A percentile compares a stretch with the other conserved stretches of the same genome.
Evolutionary conservation across 2,888 invertebrate species (phyloP).

Genomic region (Lasius platythorax): DNA sequence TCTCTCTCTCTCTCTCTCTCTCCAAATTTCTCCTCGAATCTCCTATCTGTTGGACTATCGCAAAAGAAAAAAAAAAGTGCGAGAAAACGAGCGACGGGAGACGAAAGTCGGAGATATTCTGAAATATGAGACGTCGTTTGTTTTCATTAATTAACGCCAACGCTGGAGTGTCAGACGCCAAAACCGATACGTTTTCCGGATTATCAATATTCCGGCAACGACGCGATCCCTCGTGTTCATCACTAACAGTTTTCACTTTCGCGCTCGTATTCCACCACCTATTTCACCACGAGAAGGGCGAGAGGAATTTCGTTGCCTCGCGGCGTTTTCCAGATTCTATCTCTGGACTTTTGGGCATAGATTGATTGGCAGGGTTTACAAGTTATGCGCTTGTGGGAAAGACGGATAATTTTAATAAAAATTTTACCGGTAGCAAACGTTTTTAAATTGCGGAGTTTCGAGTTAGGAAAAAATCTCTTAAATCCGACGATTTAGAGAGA

Average conservation of each 20-base stretch:
- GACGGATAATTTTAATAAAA: not conserved
- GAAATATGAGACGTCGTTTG: constrained; percentile 72
- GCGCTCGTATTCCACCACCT: constrained; percentile 8
- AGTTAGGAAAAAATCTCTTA: not conserved
- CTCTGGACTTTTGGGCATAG: not conserved
- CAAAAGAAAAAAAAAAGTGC: constrained; percentile 30
- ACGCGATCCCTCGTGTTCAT: not conserved
- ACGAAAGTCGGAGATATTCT: constrained; percentile 61
- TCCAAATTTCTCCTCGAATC: constrained; percentile 29
- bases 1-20: constrained; percentile 16
- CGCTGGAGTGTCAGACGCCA: constrained; percentile 22
- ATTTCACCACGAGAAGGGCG: not conserved
- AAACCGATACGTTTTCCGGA: constrained; percentile 53
- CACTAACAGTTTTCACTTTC: constrained; percentile 34
- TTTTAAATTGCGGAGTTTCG: not conserved
- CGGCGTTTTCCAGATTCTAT: not conserved
- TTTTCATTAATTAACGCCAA: constrained; percentile 73
- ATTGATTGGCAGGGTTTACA: constrained; percentile 18
- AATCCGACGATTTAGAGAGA: not conserved
- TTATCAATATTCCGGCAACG: constrained; percentile 54
- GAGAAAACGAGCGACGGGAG: constrained; percentile 26
- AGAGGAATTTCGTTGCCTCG: not conserved
- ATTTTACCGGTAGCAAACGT: not conserved
- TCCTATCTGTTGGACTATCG: constrained; percentile 33
- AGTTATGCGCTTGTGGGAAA: not conserved